Percentiles rank a stretch among this genome's conserved stretches.
phyloP scores from a whole-genome alignment of 2,113 vertebrate genomes.

The Daubentonia madagascariensis region DNA sequence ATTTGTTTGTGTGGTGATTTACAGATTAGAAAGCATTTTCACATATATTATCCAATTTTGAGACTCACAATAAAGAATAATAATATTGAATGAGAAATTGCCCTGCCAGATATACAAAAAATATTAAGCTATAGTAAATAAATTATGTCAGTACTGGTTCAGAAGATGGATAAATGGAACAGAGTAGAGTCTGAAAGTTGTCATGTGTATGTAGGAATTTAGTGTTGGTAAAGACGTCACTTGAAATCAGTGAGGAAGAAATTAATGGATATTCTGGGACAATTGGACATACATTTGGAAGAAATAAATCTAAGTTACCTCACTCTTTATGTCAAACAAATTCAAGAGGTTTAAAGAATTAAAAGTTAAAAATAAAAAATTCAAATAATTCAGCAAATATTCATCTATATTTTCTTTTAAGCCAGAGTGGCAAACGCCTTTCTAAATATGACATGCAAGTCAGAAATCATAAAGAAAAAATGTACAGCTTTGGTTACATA shows the following conservation, averaged over 20 bases:
- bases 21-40: background rate
- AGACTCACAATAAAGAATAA: background rate
- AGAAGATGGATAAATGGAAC: background rate
- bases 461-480: too few species aligned
- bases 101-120: background rate
- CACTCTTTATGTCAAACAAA: background rate
- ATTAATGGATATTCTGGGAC: background rate
- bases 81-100: background rate
- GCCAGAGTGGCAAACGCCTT: too few species aligned
- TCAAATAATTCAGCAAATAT: too few species aligned
- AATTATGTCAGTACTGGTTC: background rate
- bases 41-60: background rate
- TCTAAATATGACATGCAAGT: too few species aligned
- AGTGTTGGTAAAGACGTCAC: background rate
- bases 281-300: background rate
- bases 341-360: too few species aligned
- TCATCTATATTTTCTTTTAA: too few species aligned
- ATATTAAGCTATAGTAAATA: background rate
- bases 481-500: too few species aligned
- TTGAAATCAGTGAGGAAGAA: background rate
- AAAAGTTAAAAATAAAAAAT: too few species aligned
- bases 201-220: background rate
- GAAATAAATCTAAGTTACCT: background rate
- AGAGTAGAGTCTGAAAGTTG: background rate
- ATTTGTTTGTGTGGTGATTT: background rate